These are phyloP conservation scores for Ameiurus melas DNA, from an alignment of 2,113 vertebrate species.

Conservation along the genomic window DNA sequence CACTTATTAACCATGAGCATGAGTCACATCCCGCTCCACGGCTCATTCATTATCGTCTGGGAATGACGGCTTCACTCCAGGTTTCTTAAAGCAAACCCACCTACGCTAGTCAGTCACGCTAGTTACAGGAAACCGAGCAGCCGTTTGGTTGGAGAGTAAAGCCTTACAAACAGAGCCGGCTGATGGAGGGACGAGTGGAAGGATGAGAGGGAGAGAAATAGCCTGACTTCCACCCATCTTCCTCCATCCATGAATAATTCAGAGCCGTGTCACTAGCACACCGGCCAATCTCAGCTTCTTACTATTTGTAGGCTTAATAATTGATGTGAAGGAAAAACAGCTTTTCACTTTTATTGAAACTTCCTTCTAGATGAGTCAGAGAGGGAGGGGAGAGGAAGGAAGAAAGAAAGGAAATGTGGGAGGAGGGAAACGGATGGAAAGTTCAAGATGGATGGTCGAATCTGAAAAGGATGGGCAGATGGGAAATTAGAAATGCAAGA, in stretches of 20 bases:
- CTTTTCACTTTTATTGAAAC: conserved; percentile 39
- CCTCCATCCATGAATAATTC: conserved; percentile 49
- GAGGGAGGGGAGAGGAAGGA: too few relatives aligned
- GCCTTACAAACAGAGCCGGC: background rate
- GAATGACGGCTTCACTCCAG: conserved; percentile 1
- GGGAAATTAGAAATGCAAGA: conserved; percentile 15
- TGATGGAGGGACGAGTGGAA: background rate
- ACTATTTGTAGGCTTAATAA: conserved; percentile 54
- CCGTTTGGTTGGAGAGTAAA: background rate
- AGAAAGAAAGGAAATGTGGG: background rate
- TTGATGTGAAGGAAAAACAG: conserved; percentile 47
- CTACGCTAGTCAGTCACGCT: background rate
- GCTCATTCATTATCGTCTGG: background rate
- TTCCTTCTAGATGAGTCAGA: background rate
- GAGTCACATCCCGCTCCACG: background rate
- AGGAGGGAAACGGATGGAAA: background rate
- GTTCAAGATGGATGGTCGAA: background rate
- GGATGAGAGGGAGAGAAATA: conserved; percentile 9
- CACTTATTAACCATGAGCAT: background rate
- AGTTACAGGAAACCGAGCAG: background rate
- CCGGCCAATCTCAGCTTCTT: conserved; percentile 42
- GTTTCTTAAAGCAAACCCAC: background rate
- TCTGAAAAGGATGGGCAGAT: background rate
- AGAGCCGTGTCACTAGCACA: conserved; percentile 46
- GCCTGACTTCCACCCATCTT: conserved; percentile 22